Percentiles rank a stretch among this genome's conserved stretches.
Evolutionary conservation across 1,140 invertebrate species (phyloP).

Genomic region (Drosophila miranda): DNA sequence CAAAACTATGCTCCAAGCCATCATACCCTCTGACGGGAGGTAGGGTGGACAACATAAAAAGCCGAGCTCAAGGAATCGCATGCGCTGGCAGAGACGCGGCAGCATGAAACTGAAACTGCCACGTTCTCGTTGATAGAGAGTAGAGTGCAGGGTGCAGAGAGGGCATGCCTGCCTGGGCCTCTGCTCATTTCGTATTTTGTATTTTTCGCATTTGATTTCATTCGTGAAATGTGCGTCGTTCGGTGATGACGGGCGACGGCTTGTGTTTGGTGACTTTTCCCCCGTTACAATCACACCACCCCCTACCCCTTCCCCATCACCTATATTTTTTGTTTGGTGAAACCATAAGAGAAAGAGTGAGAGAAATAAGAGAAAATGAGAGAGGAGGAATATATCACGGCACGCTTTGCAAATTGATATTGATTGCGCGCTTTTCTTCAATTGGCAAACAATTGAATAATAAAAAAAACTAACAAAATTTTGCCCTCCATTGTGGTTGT

Average conservation of each 20-base stretch:
- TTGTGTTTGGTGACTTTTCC: conserved; percentile 25
- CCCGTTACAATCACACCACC: too few species aligned
- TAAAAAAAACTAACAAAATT: conserved; percentile 33
- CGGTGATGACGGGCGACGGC: conserved; percentile 54
- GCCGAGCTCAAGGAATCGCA: conserved; percentile 30
- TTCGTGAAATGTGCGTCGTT: conserved; percentile 77
- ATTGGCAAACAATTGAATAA: conserved; percentile 73
- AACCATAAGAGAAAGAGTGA: background rate
- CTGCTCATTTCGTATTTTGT: conserved; percentile 57
- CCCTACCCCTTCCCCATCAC: background rate
- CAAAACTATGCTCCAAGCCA: too few species aligned
- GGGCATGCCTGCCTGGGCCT: conserved; percentile 17
- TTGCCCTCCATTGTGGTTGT: conserved; percentile 28
- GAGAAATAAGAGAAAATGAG: too few species aligned
- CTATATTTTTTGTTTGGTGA: background rate
- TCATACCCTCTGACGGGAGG: background rate
- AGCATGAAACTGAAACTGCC: conserved; percentile 40
- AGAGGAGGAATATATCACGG: conserved; percentile 32
- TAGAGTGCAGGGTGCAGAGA: background rate
- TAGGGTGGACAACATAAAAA: conserved; percentile 16
- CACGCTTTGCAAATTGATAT: conserved; percentile 60
- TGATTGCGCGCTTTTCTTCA: conserved; percentile 66
- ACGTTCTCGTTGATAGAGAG: conserved; percentile 6
- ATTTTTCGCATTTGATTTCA: conserved; percentile 68
- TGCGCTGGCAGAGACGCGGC: conserved; percentile 27